These are phyloP conservation scores for Saccostrea echinata DNA, from an alignment of 1,140 invertebrate species.

Conservation along the genomic window DNA sequence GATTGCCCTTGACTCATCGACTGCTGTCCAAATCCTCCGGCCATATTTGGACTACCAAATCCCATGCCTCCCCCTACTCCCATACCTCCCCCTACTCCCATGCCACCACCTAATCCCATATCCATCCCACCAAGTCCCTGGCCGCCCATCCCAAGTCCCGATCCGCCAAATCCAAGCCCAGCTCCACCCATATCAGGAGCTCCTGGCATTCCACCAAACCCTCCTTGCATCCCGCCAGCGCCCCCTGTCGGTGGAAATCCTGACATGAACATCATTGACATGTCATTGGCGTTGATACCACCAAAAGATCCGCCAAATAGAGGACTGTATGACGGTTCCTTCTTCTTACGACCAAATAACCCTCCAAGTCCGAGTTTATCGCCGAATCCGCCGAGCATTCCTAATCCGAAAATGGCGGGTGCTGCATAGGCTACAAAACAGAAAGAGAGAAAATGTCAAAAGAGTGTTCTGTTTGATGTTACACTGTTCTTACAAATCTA, in stretches of 20 bases:
- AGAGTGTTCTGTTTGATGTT: not conserved
- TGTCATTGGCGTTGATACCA: not conserved
- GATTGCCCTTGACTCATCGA: not conserved
- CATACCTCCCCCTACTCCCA: not conserved
- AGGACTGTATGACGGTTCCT: not conserved
- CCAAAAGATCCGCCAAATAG: slow-evolving; percentile 5
- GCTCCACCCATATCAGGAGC: not conserved
- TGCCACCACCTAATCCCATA: not conserved
- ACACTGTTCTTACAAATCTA: too few relatives aligned
- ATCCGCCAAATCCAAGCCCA: not conserved
- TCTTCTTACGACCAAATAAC: not conserved
- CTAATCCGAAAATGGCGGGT: slow-evolving; percentile 2
- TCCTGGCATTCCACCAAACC: not conserved
- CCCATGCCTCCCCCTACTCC: not conserved
- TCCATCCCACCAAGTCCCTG: not conserved
- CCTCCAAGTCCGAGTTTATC: not conserved
- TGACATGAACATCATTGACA: slow-evolving; percentile 28
- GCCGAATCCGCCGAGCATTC: not conserved
- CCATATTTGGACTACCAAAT: not conserved
- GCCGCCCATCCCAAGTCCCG: not conserved
- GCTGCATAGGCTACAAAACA: slow-evolving; percentile 1
- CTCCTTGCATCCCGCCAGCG: slow-evolving; percentile 7
- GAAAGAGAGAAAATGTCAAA: not conserved
- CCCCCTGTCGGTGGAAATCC: not conserved
- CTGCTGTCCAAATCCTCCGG: not conserved